A percentile compares a stretch with the other conserved stretches of the same genome.
Conservation (phyloP, 2,113 vertebrate genomes). For the Dromas ardeola region DNA sequence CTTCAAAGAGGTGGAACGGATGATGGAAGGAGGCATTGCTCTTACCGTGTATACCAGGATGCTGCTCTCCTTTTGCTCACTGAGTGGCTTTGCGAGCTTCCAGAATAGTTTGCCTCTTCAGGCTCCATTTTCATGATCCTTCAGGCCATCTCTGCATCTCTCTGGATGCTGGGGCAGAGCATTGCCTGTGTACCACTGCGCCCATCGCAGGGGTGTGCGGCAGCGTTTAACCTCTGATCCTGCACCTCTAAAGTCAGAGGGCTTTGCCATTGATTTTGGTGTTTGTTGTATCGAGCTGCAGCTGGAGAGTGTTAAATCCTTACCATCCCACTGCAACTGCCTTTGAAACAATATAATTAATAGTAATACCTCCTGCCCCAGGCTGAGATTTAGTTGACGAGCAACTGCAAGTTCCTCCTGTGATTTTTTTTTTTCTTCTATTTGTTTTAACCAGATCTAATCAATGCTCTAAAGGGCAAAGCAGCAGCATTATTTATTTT, state of each 20-base stretch:
- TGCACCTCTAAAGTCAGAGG: neutral
- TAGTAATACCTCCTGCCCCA: neutral
- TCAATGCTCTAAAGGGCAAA: neutral
- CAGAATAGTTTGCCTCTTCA: neutral
- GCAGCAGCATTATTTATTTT: neutral
- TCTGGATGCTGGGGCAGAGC: neutral
- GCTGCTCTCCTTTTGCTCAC: neutral
- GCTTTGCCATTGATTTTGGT: neutral
- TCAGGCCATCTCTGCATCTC: neutral
- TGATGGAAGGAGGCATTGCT: neutral
- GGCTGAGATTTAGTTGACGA: neutral
- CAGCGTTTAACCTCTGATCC: accelerated
- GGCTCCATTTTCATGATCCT: neutral
- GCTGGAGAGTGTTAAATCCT: neutral
- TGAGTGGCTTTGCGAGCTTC: neutral
- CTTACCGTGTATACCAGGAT: accelerated
- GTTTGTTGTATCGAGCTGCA: accelerated
- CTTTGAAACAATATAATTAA: neutral
- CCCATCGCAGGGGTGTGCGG: accelerated
- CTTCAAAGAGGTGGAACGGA: neutral
- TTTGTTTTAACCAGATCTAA: conserved; percentile 7
- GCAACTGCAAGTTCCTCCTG: neutral
- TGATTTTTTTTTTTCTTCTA: neutral
- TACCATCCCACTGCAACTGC: neutral
- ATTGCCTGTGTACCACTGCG: neutral